These are phyloP conservation scores for Polydrusus tereticollis DNA, from an alignment of 2,888 invertebrate species.

Conservation along the genomic window DNA sequence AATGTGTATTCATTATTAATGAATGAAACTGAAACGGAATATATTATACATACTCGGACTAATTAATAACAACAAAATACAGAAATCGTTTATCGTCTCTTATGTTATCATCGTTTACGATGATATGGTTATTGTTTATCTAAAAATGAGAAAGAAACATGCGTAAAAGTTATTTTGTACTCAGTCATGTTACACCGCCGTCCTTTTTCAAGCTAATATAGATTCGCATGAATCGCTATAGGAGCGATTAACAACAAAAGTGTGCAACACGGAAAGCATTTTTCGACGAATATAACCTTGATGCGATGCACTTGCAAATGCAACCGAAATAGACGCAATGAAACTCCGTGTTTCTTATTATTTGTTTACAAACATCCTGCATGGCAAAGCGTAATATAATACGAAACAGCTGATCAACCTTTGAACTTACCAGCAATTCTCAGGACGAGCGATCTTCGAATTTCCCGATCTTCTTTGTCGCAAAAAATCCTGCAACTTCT, in stretches of 20 bases:
- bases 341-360: conserved; percentile 5
- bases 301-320: conserved; percentile 21
- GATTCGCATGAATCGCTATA: conserved; percentile 19
- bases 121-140: conserved; percentile 15
- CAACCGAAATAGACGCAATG: conserved; percentile 11
- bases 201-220: conserved; percentile 16
- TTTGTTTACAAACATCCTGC: conserved; percentile 40
- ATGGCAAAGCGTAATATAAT: conserved; percentile 20
- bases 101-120: conserved; percentile 3
- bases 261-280: conserved; percentile 23
- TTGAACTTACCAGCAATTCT: conserved; percentile 65
- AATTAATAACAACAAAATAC: not conserved
- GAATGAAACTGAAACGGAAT: conserved; percentile 11
- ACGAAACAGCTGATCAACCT: conserved; percentile 42
- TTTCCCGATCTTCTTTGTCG: conserved; percentile 65
- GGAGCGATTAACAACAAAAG: conserved; percentile 21
- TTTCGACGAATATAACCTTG: conserved; percentile 34
- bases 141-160: conserved; percentile 19
- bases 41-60: not conserved
- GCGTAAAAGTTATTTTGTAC: conserved; percentile 30
- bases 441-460: conserved; percentile 63
- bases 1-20: not conserved
- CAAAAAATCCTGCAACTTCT: conserved; percentile 85
- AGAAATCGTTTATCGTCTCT: not conserved
- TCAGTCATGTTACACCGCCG: conserved; percentile 13